Percentiles rank a stretch among this genome's conserved stretches.
Evolutionary conservation across 2,888 invertebrate species (phyloP).

Genomic region (Coleophora flavipennella): DNA sequence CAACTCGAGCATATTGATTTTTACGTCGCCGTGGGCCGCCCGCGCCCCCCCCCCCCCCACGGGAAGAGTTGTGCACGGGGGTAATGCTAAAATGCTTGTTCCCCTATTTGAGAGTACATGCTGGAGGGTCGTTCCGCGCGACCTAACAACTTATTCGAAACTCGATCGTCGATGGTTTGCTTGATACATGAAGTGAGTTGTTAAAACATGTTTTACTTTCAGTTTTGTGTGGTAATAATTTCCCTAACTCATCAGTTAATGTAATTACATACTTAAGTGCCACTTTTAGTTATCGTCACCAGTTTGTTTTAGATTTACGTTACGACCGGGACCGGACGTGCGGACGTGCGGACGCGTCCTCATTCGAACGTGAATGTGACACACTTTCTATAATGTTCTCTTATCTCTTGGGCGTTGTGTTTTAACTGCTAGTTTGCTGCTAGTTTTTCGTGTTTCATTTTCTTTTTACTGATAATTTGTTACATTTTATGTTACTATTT

Average conservation of each 20-base stretch:
- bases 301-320: slow-evolving; percentile 60
- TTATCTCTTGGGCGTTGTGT: slow-evolving; percentile 54
- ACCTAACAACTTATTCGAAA: slow-evolving; percentile 11
- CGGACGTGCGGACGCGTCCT: slow-evolving; percentile 63
- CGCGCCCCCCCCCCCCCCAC: slow-evolving; percentile 63
- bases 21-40: slow-evolving; percentile 71
- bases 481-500: neutral
- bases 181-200: too few relatives aligned
- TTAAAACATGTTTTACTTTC: slow-evolving; percentile 33
- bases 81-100: slow-evolving; percentile 74
- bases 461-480: slow-evolving; percentile 22
- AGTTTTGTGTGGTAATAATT: too few relatives aligned
- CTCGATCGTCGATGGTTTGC: too few relatives aligned
- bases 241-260: too few relatives aligned
- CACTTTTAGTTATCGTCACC: slow-evolving; percentile 49
- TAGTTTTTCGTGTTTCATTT: slow-evolving; percentile 40
- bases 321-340: too few relatives aligned
- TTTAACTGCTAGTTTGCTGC: slow-evolving; percentile 47
- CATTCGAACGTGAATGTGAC: slow-evolving; percentile 63
- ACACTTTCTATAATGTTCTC: slow-evolving; percentile 59
- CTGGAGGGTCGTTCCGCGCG: slow-evolving; percentile 57
- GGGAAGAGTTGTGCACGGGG: slow-evolving; percentile 74
- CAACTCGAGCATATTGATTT: slow-evolving; percentile 81
- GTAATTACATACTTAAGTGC: slow-evolving; percentile 12
- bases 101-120: slow-evolving; percentile 74